phyloP scores from a whole-genome alignment of 1,140 invertebrate genomes.

The Helicoverpa zea region DNA sequence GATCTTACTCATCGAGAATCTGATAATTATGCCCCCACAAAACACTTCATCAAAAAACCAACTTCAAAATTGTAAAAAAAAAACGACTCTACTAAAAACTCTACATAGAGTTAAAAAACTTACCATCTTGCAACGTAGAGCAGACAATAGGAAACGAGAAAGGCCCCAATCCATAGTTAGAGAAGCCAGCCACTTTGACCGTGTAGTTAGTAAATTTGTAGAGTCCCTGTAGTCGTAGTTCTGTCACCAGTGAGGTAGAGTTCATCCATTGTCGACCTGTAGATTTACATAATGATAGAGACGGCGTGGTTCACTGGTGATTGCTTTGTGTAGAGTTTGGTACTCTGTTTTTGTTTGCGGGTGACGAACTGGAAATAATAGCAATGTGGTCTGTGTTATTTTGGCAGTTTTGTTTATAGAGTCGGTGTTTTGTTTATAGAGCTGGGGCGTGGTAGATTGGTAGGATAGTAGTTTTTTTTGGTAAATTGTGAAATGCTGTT shows the following conservation, averaged over 20 bases:
- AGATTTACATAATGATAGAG: constrained; percentile 53
- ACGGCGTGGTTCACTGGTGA: not conserved
- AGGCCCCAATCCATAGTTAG: constrained; percentile 93
- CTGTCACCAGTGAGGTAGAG: constrained; percentile 85
- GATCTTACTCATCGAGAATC: too few species aligned
- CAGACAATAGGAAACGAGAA: constrained; percentile 92
- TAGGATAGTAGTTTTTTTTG: too few species aligned
- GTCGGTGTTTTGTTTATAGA: not conserved
- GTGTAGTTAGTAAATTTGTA: constrained; percentile 95
- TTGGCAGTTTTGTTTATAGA: not conserved
- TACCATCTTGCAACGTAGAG: constrained; percentile 91
- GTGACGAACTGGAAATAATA: not conserved
- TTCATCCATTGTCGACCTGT: constrained; percentile 82
- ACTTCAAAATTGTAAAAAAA: not conserved
- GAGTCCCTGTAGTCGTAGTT: constrained; percentile 91
- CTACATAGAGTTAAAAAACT: constrained; percentile 56
- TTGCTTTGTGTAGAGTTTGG: constrained; percentile 31
- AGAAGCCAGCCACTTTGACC: constrained; percentile 94
- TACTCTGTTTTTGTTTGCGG: constrained; percentile 18
- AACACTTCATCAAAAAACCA: too few species aligned
- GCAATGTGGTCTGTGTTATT: not conserved
- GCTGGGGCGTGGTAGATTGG: too few species aligned
- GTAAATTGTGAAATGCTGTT: too few species aligned
- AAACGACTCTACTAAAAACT: not conserved
- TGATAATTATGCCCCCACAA: too few species aligned